phyloP scores from a whole-genome alignment of 2,113 vertebrate genomes.

The Xerus inauris region DNA sequence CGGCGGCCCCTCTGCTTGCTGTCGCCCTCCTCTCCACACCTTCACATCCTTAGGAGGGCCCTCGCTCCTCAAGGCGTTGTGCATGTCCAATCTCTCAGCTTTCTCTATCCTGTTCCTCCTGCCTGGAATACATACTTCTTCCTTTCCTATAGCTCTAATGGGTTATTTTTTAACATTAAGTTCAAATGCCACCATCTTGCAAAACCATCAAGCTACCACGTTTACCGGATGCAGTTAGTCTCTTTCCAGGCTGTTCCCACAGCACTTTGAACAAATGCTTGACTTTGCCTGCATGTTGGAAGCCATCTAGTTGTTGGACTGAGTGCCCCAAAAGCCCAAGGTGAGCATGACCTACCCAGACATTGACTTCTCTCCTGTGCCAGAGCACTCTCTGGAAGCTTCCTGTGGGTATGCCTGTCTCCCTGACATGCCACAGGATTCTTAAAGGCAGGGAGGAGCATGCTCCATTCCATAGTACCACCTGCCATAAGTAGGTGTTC shows the following conservation, averaged over 20 bases:
- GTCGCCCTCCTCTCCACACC: neutral
- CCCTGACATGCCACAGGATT: neutral
- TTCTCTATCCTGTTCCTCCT: neutral
- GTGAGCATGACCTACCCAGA: neutral
- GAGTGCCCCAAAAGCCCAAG: neutral
- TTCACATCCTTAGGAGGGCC: accelerated
- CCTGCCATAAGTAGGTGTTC: neutral
- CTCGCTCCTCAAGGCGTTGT: too few relatives aligned
- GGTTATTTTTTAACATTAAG: neutral
- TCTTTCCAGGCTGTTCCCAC: neutral
- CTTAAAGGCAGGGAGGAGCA: neutral
- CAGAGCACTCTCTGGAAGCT: neutral
- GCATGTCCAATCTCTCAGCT: neutral
- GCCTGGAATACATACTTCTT: neutral
- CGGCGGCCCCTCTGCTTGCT: too few relatives aligned
- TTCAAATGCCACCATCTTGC: neutral
- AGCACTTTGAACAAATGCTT: neutral
- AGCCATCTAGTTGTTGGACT: neutral
- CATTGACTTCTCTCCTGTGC: neutral
- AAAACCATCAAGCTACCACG: neutral
- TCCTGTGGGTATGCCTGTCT: neutral
- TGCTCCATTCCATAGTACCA: neutral
- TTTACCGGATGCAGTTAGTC: neutral
- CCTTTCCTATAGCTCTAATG: neutral
- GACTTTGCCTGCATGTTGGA: neutral